phyloP scores from a whole-genome alignment of 2,113 vertebrate species.

The Saccopteryx leptura region DNA sequence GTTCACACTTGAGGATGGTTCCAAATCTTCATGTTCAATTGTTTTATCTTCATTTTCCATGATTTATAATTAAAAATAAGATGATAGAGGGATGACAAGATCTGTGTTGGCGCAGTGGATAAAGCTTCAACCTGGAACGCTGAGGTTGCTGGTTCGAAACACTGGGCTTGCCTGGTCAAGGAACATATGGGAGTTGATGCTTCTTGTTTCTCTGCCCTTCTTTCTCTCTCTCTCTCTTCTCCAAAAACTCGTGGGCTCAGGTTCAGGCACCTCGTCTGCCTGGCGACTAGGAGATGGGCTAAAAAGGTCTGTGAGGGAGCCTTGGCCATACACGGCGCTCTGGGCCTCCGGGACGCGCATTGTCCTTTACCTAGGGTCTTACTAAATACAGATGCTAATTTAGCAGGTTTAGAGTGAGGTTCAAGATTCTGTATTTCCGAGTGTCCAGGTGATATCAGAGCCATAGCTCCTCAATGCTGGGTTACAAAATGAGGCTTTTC shows the following conservation, averaged over 20 bases:
- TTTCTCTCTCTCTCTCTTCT: no score
- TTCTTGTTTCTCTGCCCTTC: no score
- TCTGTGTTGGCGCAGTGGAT: not conserved
- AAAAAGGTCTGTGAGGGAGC: rapidly evolving
- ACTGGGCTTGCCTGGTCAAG: no score
- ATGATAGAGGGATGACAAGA: not conserved
- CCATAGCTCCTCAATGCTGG: not conserved
- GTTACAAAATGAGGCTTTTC: not conserved
- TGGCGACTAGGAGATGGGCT: rapidly evolving
- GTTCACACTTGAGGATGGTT: constrained; percentile 32
- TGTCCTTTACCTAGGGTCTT: not conserved
- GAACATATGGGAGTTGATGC: no score
- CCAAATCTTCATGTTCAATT: constrained; percentile 39
- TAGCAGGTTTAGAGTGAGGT: not conserved
- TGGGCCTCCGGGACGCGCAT: not conserved
- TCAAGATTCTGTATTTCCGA: not conserved
- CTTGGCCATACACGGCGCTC: rapidly evolving
- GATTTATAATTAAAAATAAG: constrained; percentile 65
- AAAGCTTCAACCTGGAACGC: no score
- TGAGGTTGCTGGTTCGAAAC: no score
- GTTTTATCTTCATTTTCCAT: constrained; percentile 79
- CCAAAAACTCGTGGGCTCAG: not conserved
- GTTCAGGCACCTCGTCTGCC: not conserved
- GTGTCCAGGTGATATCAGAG: not conserved
- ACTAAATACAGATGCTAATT: not conserved